A percentile compares a stretch with the other conserved stretches of the same genome.
These are phyloP conservation scores for Diaperis boleti DNA, from an alignment of 2,888 invertebrate species.

Conservation along the genomic window DNA sequence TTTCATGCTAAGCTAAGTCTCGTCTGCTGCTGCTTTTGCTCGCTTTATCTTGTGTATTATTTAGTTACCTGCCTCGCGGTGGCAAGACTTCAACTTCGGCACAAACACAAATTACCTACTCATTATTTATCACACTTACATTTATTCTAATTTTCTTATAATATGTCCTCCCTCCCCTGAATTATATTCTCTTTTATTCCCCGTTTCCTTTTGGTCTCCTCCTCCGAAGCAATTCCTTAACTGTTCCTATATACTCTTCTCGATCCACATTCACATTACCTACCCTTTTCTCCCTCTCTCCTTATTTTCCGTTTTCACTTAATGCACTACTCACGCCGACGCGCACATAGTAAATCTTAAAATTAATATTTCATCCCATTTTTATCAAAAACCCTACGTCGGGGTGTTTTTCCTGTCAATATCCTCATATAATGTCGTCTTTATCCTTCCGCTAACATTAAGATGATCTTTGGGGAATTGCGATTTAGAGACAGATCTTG, in stretches of 20 bases:
- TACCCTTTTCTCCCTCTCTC: neutral
- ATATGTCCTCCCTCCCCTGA: neutral
- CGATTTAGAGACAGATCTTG: slow-evolving; percentile 43
- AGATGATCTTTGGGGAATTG: slow-evolving; percentile 42
- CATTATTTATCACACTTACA: slow-evolving; percentile 51
- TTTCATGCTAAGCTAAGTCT: slow-evolving; percentile 57
- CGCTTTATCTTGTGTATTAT: slow-evolving; percentile 59
- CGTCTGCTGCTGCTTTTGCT: slow-evolving; percentile 54
- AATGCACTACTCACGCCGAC: no score
- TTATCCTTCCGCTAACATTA: slow-evolving; percentile 38
- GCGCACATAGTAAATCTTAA: neutral
- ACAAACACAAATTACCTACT: slow-evolving; percentile 49
- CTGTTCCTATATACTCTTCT: neutral
- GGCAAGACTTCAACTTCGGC: slow-evolving; percentile 48
- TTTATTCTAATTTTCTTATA: slow-evolving; percentile 19
- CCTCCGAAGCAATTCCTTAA: slow-evolving; percentile 3
- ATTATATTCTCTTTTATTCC: neutral
- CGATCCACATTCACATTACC: slow-evolving; percentile 1
- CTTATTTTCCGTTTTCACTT: neutral
- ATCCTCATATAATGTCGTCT: slow-evolving; percentile 22
- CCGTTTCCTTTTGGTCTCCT: neutral
- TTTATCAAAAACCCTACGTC: slow-evolving; percentile 2
- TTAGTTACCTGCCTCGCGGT: slow-evolving; percentile 55
- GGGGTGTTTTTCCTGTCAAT: slow-evolving; percentile 20
- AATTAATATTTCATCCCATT: neutral